Evolutionary conservation across 2,113 vertebrate species (phyloP).

Genomic region (Paralichthys olivaceus): DNA sequence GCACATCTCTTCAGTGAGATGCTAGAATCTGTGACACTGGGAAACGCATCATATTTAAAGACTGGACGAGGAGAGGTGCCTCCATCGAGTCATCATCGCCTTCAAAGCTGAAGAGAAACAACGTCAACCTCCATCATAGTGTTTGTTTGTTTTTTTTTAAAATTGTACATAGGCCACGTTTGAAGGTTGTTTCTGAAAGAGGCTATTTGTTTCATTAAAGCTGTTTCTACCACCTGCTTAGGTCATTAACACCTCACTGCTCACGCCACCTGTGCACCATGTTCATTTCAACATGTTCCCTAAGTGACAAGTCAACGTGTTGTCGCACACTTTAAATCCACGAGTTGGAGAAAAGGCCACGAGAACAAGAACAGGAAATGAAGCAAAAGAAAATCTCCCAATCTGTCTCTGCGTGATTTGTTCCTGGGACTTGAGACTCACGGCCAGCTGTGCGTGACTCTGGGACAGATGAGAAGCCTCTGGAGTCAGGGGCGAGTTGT

Average conservation of each 20-base stretch:
- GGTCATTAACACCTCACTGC: conserved; percentile 57
- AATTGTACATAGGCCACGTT: conserved; percentile 51
- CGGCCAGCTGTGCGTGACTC: conserved; percentile 40
- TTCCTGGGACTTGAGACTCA: neutral
- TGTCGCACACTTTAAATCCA: conserved; percentile 14
- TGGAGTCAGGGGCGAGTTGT: conserved; percentile 33
- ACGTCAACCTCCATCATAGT: conserved; percentile 25
- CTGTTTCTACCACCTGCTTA: conserved; percentile 45
- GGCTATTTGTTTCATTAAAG: conserved; percentile 56
- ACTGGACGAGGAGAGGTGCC: conserved; percentile 23
- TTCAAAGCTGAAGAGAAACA: conserved; percentile 34
- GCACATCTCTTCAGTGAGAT: conserved; percentile 31
- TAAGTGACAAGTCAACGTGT: neutral
- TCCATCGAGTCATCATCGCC: neutral
- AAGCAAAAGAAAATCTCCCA: neutral
- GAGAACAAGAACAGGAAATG: conserved; percentile 6
- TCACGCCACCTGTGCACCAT: conserved; percentile 35
- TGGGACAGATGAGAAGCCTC: conserved; percentile 43
- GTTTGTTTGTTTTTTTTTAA: conserved; percentile 10
- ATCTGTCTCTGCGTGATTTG: too few species aligned
- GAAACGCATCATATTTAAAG: conserved; percentile 26
- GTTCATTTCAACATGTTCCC: conserved; percentile 37
- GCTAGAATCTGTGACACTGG: conserved; percentile 32
- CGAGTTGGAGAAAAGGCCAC: neutral
- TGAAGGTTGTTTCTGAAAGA: conserved; percentile 49